Evolutionary conservation across 2,797 vertebrate species (phyloP), one percentile per base, ranked within the genome.

Genomic region (Syndactyla subalaris): DNA sequence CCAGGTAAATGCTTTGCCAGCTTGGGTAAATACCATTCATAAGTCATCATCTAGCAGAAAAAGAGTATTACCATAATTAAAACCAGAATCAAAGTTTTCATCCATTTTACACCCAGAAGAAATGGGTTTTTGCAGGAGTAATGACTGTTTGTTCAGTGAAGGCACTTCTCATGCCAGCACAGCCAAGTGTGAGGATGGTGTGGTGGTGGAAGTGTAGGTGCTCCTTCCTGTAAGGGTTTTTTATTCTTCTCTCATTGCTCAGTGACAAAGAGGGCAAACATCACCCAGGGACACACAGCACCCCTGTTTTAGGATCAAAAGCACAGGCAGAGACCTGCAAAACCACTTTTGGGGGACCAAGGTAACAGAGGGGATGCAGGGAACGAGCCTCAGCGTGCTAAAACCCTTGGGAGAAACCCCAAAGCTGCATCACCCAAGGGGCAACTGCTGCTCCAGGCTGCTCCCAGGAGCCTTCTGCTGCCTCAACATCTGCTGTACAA

Each of bases 41-140:
- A 99, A 61, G 99, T 99, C 99, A 99, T 99, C 99, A 99, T 99
- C 99, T 99, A 92, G 21, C 48, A 92, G 27, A 67, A 17, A 61
- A 94, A 94, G 71, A 61, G 74, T 5, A 95, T 10, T 65, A 43
- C 29, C 15, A 57, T 48, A 41, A 75, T 85, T 63, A 68, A 87
- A 75, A 77, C 7, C 48, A 66, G 32, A 54, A 51, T 26, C 72
- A 45, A 16, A 11, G 51, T 41, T 84, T 51, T 43, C 29, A 81
- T 45, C 29, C 29, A 13, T 71, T 82, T 71, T 26, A 38, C 39
- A 62, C 6, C 15, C 66, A 72, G 72, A 55, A 80, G n/a, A 70
- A 89, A 82, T 2, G n/a, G n/a, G 32, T 6, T 91, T 92, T 30
- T 67, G 41, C 11, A 57, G 7, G 23, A 88, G 20, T 7, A 70